These are phyloP conservation scores for Amyelois transitella DNA, from an alignment of 1,140 invertebrate species.

Conservation along the genomic window DNA sequence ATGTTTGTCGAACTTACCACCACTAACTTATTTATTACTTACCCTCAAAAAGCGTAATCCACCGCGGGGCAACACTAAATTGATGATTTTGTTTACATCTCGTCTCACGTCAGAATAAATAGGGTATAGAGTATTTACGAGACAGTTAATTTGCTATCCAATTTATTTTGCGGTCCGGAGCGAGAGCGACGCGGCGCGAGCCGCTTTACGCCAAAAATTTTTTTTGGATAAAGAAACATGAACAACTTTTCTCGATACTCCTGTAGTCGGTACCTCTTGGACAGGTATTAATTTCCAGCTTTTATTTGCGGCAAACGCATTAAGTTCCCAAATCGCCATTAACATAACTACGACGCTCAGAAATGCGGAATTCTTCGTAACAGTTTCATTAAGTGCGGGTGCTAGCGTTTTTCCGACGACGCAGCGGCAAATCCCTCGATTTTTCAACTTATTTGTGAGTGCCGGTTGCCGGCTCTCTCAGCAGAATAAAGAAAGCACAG, in stretches of 20 bases:
- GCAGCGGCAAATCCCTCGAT: conserved; percentile 54
- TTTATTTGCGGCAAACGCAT: conserved; percentile 11
- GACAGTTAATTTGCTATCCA: too few species aligned
- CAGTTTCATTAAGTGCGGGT: conserved; percentile 71
- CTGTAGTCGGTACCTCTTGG: not conserved
- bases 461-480: conserved; percentile 3
- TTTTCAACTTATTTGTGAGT: conserved; percentile 65
- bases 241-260: not conserved
- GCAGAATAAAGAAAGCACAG: not conserved
- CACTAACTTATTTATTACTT: too few species aligned
- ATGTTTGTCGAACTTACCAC: too few species aligned
- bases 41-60: too few species aligned
- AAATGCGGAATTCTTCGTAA: conserved; percentile 60
- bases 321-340: conserved; percentile 37
- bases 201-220: too few species aligned
- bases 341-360: conserved; percentile 50
- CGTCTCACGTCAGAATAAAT: too few species aligned
- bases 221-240: not conserved
- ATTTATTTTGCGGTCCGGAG: too few species aligned
- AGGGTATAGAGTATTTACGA: too few species aligned
- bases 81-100: too few species aligned
- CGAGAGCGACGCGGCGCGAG: too few species aligned
- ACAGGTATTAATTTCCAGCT: not conserved
- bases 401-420: conserved; percentile 62
- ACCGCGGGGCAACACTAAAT: too few species aligned